phyloP scores from a whole-genome alignment of 1,140 invertebrate species.

The Dolichoris vasculosae region DNA sequence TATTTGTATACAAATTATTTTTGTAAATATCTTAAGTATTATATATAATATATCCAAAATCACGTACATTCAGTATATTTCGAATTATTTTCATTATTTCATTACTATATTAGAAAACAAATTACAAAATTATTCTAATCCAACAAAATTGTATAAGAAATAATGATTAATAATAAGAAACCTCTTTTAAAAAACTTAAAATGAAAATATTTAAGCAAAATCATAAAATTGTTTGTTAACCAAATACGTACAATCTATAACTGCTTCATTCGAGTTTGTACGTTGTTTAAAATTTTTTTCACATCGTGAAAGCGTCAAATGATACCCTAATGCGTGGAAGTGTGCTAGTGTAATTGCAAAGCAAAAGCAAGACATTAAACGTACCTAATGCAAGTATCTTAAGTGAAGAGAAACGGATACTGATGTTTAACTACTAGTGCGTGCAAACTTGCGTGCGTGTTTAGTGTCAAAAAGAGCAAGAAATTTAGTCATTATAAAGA shows the following conservation, averaged over 20 bases:
- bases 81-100: too few species aligned
- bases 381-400: not conserved
- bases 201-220: too few species aligned
- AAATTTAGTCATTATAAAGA: not conserved
- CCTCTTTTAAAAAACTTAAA: too few species aligned
- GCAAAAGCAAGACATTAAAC: slow-evolving; percentile 3
- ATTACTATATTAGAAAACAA: too few species aligned
- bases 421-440: not conserved
- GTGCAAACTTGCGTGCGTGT: not conserved
- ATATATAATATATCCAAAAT: too few species aligned
- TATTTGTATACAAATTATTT: too few species aligned
- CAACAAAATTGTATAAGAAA: too few species aligned
- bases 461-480: not conserved
- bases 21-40: too few species aligned
- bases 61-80: too few species aligned
- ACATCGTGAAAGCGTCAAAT: slow-evolving; percentile 12
- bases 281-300: not conserved
- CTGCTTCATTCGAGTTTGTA: not conserved
- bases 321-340: slow-evolving; percentile 6
- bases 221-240: not conserved
- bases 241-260: not conserved
- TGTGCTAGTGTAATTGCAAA: slow-evolving; percentile 18
- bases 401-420: slow-evolving; percentile 6
- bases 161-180: too few species aligned
- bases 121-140: too few species aligned